These are phyloP conservation scores for Prunella himalayana DNA, from an alignment of 2,113 vertebrate genomes.

Conservation along the genomic window DNA sequence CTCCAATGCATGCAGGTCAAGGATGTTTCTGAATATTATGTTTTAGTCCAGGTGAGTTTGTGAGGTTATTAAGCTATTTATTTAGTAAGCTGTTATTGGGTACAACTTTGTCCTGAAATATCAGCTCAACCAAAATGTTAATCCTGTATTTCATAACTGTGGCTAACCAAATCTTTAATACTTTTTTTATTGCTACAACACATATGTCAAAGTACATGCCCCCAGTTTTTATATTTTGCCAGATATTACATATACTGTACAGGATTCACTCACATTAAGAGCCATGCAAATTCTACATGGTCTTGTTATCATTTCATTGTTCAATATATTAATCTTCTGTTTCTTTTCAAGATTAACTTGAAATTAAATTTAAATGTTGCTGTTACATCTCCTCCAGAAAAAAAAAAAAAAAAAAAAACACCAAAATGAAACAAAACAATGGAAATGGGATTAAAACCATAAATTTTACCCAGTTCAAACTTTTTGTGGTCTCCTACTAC, in stretches of 20 bases:
- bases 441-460: neutral
- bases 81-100: neutral
- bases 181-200: neutral
- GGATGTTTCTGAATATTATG: neutral
- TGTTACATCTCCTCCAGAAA: neutral
- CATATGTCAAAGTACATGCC: neutral
- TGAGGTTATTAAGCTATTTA: neutral
- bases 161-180: neutral
- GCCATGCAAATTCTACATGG: neutral
- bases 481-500: neutral
- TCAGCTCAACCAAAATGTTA: neutral
- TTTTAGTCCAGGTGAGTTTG: neutral
- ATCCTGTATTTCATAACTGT: neutral
- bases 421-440: rapidly evolving
- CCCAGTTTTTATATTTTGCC: neutral
- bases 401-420: neutral
- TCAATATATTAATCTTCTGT: neutral
- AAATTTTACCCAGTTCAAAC: neutral
- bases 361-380: neutral
- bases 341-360: neutral
- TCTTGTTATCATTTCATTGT: neutral
- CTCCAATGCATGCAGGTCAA: neutral
- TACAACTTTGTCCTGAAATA: neutral
- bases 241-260: neutral
- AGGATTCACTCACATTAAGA: neutral